phyloP scores from a whole-genome alignment of 1,140 invertebrate genomes.

The Cydia fagiglandana region DNA sequence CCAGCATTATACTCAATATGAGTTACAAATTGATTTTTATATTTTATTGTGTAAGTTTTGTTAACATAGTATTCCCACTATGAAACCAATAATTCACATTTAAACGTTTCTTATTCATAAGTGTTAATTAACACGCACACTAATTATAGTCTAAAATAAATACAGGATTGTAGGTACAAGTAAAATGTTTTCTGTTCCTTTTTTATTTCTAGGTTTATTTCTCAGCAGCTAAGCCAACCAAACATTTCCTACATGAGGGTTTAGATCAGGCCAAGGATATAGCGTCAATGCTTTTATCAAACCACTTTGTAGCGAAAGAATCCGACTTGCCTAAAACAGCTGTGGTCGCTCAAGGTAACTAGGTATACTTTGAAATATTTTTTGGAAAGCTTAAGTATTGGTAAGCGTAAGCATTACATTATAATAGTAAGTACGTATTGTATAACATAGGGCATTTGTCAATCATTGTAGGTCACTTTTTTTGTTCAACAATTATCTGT shows the following conservation, averaged over 20 bases:
- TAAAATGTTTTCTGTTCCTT: not conserved
- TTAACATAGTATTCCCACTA: not conserved
- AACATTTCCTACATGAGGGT: slow-evolving; percentile 43
- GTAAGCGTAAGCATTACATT: no score
- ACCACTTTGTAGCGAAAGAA: slow-evolving; percentile 59
- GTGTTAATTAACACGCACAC: not conserved
- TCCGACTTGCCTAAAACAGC: slow-evolving; percentile 52
- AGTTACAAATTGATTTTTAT: not conserved
- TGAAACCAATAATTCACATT: not conserved
- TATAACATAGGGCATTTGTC: no score
- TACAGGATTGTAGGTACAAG: no score
- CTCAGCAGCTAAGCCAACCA: slow-evolving; percentile 42
- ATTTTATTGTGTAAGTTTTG: not conserved
- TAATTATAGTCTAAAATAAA: no score
- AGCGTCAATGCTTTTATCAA: slow-evolving; percentile 52
- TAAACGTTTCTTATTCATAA: not conserved
- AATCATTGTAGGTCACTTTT: no score
- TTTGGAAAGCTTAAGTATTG: no score
- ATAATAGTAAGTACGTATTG: no score
- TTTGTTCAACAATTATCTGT: no score
- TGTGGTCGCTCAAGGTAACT: slow-evolving; percentile 41
- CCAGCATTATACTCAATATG: not conserved
- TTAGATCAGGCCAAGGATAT: slow-evolving; percentile 49
- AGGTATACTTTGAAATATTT: no score
- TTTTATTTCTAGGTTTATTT: slow-evolving; percentile 42